A percentile compares a stretch with the other conserved stretches of the same genome.
These are phyloP conservation scores for Buceros bicornis DNA, from an alignment of 2,797 vertebrate genomes.

Conservation along the genomic window DNA sequence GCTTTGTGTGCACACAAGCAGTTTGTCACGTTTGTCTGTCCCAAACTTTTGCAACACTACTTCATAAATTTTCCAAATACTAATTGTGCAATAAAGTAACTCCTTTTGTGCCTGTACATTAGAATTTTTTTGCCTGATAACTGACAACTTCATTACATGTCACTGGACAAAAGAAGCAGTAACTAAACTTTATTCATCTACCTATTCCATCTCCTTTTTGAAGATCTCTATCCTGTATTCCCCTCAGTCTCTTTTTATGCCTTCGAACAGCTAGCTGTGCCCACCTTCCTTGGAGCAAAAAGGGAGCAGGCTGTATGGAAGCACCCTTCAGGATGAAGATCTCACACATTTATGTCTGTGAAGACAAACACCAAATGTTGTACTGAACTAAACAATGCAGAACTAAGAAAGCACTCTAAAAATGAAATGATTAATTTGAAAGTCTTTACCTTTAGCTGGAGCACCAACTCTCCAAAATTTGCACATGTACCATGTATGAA, in stretches of 20 bases:
- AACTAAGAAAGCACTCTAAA: neutral
- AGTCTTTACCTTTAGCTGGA: neutral
- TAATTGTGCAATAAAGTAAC: neutral
- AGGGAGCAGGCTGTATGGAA: neutral
- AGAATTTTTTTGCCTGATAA: neutral
- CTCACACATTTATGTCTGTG: fast-evolving
- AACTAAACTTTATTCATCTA: neutral
- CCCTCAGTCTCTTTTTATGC: neutral
- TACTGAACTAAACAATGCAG: neutral
- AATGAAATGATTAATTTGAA: neutral
- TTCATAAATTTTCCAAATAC: neutral
- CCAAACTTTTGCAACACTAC: no score
- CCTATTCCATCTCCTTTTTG: neutral
- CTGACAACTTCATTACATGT: neutral
- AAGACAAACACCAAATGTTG: neutral
- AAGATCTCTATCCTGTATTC: neutral
- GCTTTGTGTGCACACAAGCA: no score
- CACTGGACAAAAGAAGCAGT: fast-evolving
- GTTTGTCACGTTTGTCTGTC: no score
- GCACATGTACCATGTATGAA: neutral
- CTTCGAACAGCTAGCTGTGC: neutral
- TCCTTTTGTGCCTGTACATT: neutral
- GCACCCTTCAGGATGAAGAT: fast-evolving
- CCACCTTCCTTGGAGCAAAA: neutral
- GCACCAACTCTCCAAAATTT: neutral